These are phyloP conservation scores for Sinocyclocheilus maitianheensis DNA, from an alignment of 2,113 vertebrate species.

Conservation along the genomic window DNA sequence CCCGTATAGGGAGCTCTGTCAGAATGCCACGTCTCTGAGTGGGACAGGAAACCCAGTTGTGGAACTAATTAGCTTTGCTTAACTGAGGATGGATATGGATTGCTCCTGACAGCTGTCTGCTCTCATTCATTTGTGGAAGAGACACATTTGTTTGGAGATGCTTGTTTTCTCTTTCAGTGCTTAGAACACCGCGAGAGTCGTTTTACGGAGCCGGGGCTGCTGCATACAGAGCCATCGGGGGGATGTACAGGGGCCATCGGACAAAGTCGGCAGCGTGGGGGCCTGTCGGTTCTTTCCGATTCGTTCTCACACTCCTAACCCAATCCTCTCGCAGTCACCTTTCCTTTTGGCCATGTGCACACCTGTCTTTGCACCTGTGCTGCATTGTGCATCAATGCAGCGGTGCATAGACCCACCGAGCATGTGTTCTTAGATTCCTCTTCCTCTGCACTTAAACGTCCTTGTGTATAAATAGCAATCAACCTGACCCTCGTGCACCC, in stretches of 20 bases:
- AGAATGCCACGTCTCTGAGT: slow-evolving; percentile 40
- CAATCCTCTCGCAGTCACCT: slow-evolving; percentile 37
- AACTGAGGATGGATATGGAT: slow-evolving; percentile 69
- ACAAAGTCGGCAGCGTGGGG: slow-evolving; percentile 24
- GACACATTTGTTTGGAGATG: slow-evolving; percentile 66
- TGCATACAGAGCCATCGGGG: no score
- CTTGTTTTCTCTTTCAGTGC: slow-evolving; percentile 61
- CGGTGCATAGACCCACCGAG: slow-evolving; percentile 32
- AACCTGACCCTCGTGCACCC: slow-evolving; percentile 71
- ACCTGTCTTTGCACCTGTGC: slow-evolving; percentile 39
- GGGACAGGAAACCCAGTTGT: slow-evolving; percentile 63
- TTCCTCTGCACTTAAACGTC: slow-evolving; percentile 67
- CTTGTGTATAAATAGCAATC: slow-evolving; percentile 74
- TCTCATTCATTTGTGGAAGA: slow-evolving; percentile 63
- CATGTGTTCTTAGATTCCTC: slow-evolving; percentile 59
- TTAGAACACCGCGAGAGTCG: slow-evolving; percentile 21
- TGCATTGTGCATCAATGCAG: slow-evolving; percentile 19
- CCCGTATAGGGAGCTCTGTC: slow-evolving; percentile 44
- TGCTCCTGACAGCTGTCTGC: slow-evolving; percentile 74
- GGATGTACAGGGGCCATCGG: neutral
- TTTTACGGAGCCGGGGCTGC: neutral
- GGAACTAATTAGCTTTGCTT: slow-evolving; percentile 68
- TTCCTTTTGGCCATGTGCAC: slow-evolving; percentile 13
- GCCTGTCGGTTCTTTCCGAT: neutral
- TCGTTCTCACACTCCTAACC: neutral